These are phyloP conservation scores for Nezara viridula DNA, from an alignment of 2,888 invertebrate genomes.

Conservation along the genomic window DNA sequence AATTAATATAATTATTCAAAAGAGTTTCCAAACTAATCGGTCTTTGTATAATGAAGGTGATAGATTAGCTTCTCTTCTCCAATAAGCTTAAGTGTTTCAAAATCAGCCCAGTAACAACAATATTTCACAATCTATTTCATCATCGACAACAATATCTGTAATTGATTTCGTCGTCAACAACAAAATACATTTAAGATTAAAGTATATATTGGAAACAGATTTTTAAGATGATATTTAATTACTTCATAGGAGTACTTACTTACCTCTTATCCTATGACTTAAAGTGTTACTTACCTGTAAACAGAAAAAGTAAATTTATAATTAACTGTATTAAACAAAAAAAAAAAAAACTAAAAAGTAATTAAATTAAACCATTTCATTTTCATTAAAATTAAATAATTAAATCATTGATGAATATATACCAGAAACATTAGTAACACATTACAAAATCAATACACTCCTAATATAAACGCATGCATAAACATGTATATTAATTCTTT, in stretches of 20 bases:
- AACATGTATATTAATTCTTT: too few species aligned
- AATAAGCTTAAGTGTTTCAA: neutral
- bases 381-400: too few species aligned
- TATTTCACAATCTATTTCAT: neutral
- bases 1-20: neutral
- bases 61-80: neutral
- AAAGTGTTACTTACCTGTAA: neutral
- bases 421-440: too few species aligned
- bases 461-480: too few species aligned
- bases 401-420: too few species aligned
- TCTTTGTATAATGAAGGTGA: neutral
- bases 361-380: too few species aligned
- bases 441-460: too few species aligned
- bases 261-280: neutral
- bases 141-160: too few species aligned
- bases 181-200: neutral
- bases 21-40: neutral
- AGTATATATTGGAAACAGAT: neutral
- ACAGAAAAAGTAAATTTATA: neutral
- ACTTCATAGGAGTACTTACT: neutral
- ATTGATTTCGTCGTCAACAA: neutral
- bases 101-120: neutral
- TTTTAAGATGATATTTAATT: neutral
- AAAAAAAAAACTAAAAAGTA: too few species aligned
- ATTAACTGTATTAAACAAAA: neutral